These are phyloP conservation scores for Paraplagusia blochii DNA, from an alignment of 2,113 vertebrate genomes.

Conservation along the genomic window DNA sequence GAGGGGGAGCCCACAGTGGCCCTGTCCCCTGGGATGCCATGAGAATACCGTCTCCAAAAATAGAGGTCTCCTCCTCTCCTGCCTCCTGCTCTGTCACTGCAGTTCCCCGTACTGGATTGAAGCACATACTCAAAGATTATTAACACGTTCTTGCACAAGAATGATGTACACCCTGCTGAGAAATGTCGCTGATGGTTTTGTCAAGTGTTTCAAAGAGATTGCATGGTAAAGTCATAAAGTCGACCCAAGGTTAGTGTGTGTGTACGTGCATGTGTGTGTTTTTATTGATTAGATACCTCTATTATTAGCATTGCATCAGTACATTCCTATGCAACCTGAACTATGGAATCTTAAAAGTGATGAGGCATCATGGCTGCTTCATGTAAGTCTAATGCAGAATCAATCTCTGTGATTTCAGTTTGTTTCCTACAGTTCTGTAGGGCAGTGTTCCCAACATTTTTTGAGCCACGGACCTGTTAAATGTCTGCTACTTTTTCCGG, in stretches of 20 bases:
- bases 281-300: slow-evolving; percentile 50
- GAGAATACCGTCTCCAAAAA: slow-evolving; percentile 61
- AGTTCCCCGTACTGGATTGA: slow-evolving; percentile 15
- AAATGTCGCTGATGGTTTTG: slow-evolving; percentile 14
- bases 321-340: slow-evolving; percentile 34
- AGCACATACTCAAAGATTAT: slow-evolving; percentile 18
- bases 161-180: slow-evolving; percentile 1
- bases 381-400: slow-evolving; percentile 21
- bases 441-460: no score
- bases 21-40: slow-evolving; percentile 44
- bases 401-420: slow-evolving; percentile 8
- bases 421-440: background rate
- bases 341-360: slow-evolving; percentile 20
- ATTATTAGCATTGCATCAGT: slow-evolving; percentile 38
- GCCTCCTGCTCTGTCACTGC: slow-evolving; percentile 19
- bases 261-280: slow-evolving; percentile 13
- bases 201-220: slow-evolving; percentile 30
- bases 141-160: slow-evolving; percentile 3
- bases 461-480: no score
- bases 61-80: slow-evolving; percentile 47
- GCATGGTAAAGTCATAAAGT: slow-evolving; percentile 41
- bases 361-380: slow-evolving; percentile 27
- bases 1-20: slow-evolving; percentile 53
- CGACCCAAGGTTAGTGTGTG: slow-evolving; percentile 48
- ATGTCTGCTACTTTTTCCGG: no score